Evolutionary conservation across 2,888 invertebrate species (phyloP), one percentile per base, ranked within the genome.

Genomic region (Sericinus montela): DNA sequence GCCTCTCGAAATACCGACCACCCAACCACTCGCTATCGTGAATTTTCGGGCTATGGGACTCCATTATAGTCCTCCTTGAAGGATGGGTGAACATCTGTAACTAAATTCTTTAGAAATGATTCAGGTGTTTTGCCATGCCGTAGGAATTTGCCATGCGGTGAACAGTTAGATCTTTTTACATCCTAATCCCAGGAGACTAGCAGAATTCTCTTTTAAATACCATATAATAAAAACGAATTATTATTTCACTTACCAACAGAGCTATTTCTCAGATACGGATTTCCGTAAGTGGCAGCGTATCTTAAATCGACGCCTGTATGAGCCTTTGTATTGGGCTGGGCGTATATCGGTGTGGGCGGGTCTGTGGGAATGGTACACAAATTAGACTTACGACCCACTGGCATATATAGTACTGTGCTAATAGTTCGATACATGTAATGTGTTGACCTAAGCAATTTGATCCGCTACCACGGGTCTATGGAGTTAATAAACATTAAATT

Each of bases 221-320:
- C n/a, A n/a, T n/a, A n/a, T n/a, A n/a, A n/a, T n/a, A n/a, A n/a
- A n/a, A 36, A 42, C 35, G 13, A 9, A 1, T 13, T 1, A 29
- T 28, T 28, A 28, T n/a, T 3, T n/a, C 11, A 63, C 80, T 77
- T 63, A 87, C 87, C 85, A 51, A 80, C 58, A n/a, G 80, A 92
- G 63, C 91, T 92, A 67, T 93, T 95, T 76, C 96, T 92, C 61
- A 96, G 89, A 79, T 97, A 97, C 4, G 97, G 97, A 75, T 97
- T 97, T 46, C 95, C 95, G 69, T 97, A 97, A 4, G 95, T 94
- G 45, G 97, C 97, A 41, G 95, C 95, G 81, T 95, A 97, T 65
- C 96, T 90, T 5, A 96, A 93, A 78, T 97, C 97, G 5, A 88
- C 80, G 0, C 78, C 77, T 1, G 67, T 60, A 28, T 73, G 72